Base-by-base conservation (phyloP, 2,113 vertebrate species). In the Protobothrops mucrosquamatus region DNA sequence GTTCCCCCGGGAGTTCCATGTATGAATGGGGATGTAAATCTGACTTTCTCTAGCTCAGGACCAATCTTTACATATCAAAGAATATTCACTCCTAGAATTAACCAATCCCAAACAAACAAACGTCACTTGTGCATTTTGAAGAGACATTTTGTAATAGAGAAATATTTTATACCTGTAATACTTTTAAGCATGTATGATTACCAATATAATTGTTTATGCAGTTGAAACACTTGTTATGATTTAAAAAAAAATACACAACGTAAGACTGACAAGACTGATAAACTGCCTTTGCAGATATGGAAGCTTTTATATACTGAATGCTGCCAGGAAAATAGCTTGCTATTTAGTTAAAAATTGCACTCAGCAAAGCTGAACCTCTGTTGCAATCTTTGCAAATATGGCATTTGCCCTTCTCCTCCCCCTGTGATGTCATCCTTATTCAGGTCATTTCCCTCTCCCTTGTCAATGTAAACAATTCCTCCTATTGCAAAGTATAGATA, bases 311-410 rank as follows among this genome's bases (percentile, higher is more conserved):
- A 56, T 23, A 18, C 69, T 39, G 34, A 81, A 81, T 43, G 34
- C 34, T 81, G 0, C 46, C n/a, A 2, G 34, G 46, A 22, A 34
- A 87, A 92, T 39, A 85, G 52, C 14, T 24, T 91, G 51, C 74
- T 26, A 61, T 9, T 29, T 48, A 91, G 93, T 2, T 29, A 8
- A 90, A 91, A 74, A 89, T 15, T 92, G 2, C 34, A 87, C 39
- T 15, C 24, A 74, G 14, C 90, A 69, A 91, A 43, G 0, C 4
- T 59, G 59, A 52, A 64, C 55, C 87, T 54, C 51, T 93, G 94
- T 4, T 85, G 94, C 29, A 92, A 96, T 55, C 61, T 85, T 23
- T 0, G 91, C 85, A 93, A 64, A 92, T 0, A 0, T 43, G 74
- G 90, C 22, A 92, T 0, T 0, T 56, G 87, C 81, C 56, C 89